Conservation (phyloP, 1,140 invertebrate genomes). For the Scaptomyza montana region DNA sequence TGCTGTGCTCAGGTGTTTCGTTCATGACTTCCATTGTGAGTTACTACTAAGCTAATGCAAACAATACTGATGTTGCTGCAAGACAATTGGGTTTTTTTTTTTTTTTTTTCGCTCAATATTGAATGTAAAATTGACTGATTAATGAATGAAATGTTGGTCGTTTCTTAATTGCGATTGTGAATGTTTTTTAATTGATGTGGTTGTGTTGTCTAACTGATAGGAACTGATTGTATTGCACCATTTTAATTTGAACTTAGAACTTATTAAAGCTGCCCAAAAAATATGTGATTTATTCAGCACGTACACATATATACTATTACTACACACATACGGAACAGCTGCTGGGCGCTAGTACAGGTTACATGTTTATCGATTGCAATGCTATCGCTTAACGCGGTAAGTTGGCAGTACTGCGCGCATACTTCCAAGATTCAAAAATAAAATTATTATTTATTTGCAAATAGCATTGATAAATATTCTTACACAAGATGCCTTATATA, state of each 20-base stretch:
- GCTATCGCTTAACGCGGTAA: constrained; percentile 9
- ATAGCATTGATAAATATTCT: constrained; percentile 66
- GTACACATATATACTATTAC: constrained; percentile 23
- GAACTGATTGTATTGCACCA: constrained; percentile 45
- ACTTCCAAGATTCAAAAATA: constrained; percentile 31
- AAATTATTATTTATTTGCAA: constrained; percentile 63
- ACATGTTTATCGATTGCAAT: constrained; percentile 20
- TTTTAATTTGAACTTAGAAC: constrained; percentile 48
- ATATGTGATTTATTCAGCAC: constrained; percentile 43
- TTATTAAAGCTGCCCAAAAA: constrained; percentile 45
- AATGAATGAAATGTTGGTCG: constrained; percentile 60
- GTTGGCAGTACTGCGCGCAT: constrained; percentile 19
- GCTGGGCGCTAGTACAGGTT: constrained; percentile 15
- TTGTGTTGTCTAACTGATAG: constrained; percentile 14
- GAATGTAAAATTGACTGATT: constrained; percentile 18
- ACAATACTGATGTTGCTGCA: constrained; percentile 54
- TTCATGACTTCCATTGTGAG: constrained; percentile 53
- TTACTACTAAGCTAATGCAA: constrained; percentile 46
- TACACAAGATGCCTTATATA: constrained; percentile 51
- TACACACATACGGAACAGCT: constrained; percentile 46
- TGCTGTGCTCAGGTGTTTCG: constrained; percentile 70
- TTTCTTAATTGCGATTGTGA: background rate
- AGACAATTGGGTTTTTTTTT: constrained; percentile 15
- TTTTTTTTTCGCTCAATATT: background rate
- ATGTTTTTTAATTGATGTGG: background rate